phyloP scores from a whole-genome alignment of 2,888 invertebrate genomes.

The Himalopsyche anomala region DNA sequence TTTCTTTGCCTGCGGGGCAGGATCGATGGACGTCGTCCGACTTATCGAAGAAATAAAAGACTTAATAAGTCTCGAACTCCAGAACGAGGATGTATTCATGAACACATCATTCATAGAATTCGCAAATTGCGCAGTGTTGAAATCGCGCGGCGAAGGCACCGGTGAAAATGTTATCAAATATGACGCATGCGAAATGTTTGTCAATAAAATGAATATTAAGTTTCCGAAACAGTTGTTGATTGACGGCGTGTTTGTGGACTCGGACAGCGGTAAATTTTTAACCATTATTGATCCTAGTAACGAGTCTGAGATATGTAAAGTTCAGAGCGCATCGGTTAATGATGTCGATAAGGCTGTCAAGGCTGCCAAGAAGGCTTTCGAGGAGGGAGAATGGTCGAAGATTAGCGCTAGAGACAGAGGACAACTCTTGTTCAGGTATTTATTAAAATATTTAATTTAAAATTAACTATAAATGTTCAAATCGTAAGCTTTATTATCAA shows the following conservation, averaged over 20 bases:
- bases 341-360: conserved; percentile 93
- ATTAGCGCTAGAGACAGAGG: conserved; percentile 95
- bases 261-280: conserved; percentile 81
- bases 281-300: conserved; percentile 89
- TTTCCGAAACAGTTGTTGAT: conserved; percentile 96
- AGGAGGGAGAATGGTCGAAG: conserved; percentile 94
- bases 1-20: conserved; percentile 96
- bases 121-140: conserved; percentile 80
- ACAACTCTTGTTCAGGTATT: conserved; percentile 84
- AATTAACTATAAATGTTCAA: neutral
- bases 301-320: conserved; percentile 87
- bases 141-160: conserved; percentile 80
- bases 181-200: conserved; percentile 85
- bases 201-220: conserved; percentile 89
- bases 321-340: conserved; percentile 82
- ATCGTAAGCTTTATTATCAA: too few species aligned
- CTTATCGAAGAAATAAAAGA: conserved; percentile 95
- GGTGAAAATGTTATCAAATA: conserved; percentile 79
- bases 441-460: neutral
- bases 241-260: conserved; percentile 91
- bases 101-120: conserved; percentile 93
- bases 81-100: conserved; percentile 96
- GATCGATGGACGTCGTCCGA: conserved; percentile 97
- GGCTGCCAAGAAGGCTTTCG: conserved; percentile 92
- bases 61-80: conserved; percentile 83